Conservation (phyloP, 2,888 invertebrate genomes). For the Erebia ligea region DNA sequence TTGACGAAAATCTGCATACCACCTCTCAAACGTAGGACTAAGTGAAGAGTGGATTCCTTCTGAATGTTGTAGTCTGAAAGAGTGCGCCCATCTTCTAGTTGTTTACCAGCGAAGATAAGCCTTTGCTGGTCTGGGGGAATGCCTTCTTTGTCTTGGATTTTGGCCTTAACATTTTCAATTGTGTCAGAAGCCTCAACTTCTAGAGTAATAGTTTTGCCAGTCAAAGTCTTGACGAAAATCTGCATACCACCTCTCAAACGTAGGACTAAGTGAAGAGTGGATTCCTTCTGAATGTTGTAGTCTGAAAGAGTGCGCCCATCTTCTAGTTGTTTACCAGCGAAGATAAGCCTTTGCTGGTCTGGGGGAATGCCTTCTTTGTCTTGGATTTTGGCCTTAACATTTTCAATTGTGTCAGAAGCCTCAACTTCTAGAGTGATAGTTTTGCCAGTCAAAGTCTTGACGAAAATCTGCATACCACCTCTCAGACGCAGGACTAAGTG, state of each 20-base stretch:
- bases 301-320: constrained; percentile 9
- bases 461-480: constrained; percentile 33
- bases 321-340: constrained; percentile 6
- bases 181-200: constrained; percentile 2
- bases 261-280: neutral
- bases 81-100: neutral
- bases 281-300: constrained; percentile 15
- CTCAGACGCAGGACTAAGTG: constrained; percentile 61
- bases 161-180: constrained; percentile 2
- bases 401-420: constrained; percentile 54
- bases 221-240: constrained; percentile 14
- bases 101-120: neutral
- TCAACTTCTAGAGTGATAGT: constrained; percentile 45
- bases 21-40: constrained; percentile 6
- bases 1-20: constrained; percentile 7
- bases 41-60: constrained; percentile 3
- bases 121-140: constrained; percentile 3
- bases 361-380: constrained; percentile 52
- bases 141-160: constrained; percentile 8
- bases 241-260: constrained; percentile 14
- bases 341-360: constrained; percentile 9
- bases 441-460: constrained; percentile 22
- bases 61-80: constrained; percentile 5
- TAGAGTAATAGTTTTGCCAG: no score
- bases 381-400: constrained; percentile 49